Percentiles rank a stretch among this genome's conserved stretches.
phyloP scores from a whole-genome alignment of 2,113 vertebrate genomes.

The Hypanus sabinus region DNA sequence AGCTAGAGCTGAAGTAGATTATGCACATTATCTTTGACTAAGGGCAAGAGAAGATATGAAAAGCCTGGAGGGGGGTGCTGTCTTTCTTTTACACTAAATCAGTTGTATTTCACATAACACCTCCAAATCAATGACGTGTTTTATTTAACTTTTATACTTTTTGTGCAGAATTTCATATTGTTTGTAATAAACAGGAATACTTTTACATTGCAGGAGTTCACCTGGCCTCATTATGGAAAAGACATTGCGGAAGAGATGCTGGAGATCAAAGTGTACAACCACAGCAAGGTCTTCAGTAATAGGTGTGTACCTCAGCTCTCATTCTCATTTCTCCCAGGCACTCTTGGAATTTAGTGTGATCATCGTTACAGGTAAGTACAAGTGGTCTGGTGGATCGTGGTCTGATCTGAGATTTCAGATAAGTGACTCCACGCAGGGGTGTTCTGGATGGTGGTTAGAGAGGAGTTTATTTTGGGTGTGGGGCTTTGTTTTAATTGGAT shows the following conservation, averaged over 20 bases:
- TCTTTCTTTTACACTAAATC: not conserved
- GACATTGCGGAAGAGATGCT: constrained; percentile 62
- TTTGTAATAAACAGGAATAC: not conserved
- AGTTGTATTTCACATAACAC: no score
- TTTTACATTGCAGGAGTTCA: constrained; percentile 61
- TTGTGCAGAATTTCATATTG: not conserved
- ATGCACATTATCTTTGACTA: not conserved
- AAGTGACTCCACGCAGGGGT: no score
- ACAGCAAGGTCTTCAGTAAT: constrained; percentile 79
- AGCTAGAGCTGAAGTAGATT: not conserved
- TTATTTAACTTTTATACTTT: not conserved
- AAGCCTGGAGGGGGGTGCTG: no score
- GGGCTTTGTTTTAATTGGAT: no score
- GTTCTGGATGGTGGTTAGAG: no score
- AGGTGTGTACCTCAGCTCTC: constrained; percentile 55
- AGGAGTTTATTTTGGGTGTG: no score
- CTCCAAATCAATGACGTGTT: not conserved
- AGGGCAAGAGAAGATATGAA: not conserved
- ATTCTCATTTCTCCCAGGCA: no score
- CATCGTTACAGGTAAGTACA: not conserved
- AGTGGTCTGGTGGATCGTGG: not conserved
- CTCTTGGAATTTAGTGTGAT: not conserved
- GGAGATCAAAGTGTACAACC: constrained; percentile 74
- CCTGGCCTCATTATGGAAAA: constrained; percentile 81
- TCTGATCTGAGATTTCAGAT: no score